phyloP scores from a whole-genome alignment of 64 coral and sea anemone genomes.

The Hydrozoanthus tunicans region DNA sequence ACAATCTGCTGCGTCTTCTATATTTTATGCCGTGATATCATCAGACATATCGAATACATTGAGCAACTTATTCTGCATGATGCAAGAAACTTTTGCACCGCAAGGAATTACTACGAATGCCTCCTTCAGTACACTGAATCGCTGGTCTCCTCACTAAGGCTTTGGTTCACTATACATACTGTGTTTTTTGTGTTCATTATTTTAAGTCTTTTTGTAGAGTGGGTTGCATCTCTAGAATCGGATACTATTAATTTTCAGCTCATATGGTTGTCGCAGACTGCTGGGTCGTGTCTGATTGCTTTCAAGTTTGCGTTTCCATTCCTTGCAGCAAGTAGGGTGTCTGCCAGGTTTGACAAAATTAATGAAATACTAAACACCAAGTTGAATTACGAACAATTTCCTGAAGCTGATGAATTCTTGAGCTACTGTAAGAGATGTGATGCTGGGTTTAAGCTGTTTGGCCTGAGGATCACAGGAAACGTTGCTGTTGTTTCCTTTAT shows the following conservation, averaged over 20 bases:
- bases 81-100: slow-evolving; percentile 36
- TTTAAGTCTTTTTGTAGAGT: slow-evolving; percentile 38
- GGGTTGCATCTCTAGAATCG: slow-evolving; percentile 18
- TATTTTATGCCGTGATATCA: slow-evolving; percentile 42
- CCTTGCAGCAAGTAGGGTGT: slow-evolving; percentile 48
- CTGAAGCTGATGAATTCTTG: slow-evolving; percentile 47
- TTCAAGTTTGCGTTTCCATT: slow-evolving; percentile 57
- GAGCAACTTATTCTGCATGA: slow-evolving; percentile 15
- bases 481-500: slow-evolving; percentile 30
- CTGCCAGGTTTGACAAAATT: slow-evolving; percentile 44
- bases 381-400: slow-evolving; percentile 4
- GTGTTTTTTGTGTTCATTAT: slow-evolving; percentile 5
- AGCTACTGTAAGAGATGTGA: slow-evolving; percentile 38
- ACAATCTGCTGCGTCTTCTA: slow-evolving; percentile 50
- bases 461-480: slow-evolving; percentile 38
- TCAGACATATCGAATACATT: slow-evolving; percentile 37
- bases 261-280: slow-evolving; percentile 27
- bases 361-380: slow-evolving; percentile 1
- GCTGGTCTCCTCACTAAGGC: neutral
- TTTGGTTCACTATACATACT: slow-evolving; percentile 46
- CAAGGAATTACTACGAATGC: slow-evolving; percentile 35
- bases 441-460: slow-evolving; percentile 50
- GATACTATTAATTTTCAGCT: slow-evolving; percentile 30
- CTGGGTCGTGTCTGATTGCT: slow-evolving; percentile 41
- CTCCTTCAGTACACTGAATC: slow-evolving; percentile 44